Percentiles rank a stretch among this genome's conserved stretches.
These are phyloP conservation scores for Crax fasciolata DNA, from an alignment of 2,797 vertebrate species.

Conservation along the genomic window DNA sequence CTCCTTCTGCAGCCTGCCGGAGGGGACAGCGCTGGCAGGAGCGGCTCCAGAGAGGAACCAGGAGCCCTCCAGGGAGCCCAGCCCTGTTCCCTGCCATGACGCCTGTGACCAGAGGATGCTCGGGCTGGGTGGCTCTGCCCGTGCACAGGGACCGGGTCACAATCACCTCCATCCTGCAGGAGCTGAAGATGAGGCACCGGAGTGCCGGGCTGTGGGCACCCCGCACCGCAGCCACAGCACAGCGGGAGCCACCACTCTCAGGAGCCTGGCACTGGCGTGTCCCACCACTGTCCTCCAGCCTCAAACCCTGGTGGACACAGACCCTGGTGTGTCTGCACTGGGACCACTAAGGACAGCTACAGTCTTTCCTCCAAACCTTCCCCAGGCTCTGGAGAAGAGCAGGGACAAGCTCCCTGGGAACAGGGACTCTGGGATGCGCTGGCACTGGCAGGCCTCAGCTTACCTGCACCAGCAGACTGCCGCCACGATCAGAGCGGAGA, in stretches of 20 bases:
- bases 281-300: neutral
- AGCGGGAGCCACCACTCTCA: fast-evolving
- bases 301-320: fast-evolving
- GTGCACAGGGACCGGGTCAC: neutral
- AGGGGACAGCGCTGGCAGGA: neutral
- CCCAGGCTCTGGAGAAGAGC: fast-evolving
- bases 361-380: neutral
- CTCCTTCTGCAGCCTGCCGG: slow-evolving; percentile 88
- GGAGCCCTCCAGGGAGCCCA: neutral
- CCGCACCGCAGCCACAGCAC: fast-evolving
- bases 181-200: neutral
- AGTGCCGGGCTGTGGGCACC: fast-evolving
- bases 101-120: neutral
- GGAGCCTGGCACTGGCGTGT: neutral
- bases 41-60: neutral
- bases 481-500: slow-evolving; percentile 84
- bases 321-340: neutral
- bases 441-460: neutral
- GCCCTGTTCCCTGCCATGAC: neutral
- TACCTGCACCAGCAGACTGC: slow-evolving; percentile 93
- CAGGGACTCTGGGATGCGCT: neutral
- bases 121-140: neutral
- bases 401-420: neutral
- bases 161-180: fast-evolving
- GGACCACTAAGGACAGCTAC: neutral